A percentile compares a stretch with the other conserved stretches of the same genome.
Conservation (phyloP, 2,888 invertebrate species). For the Melitaea athalia region DNA sequence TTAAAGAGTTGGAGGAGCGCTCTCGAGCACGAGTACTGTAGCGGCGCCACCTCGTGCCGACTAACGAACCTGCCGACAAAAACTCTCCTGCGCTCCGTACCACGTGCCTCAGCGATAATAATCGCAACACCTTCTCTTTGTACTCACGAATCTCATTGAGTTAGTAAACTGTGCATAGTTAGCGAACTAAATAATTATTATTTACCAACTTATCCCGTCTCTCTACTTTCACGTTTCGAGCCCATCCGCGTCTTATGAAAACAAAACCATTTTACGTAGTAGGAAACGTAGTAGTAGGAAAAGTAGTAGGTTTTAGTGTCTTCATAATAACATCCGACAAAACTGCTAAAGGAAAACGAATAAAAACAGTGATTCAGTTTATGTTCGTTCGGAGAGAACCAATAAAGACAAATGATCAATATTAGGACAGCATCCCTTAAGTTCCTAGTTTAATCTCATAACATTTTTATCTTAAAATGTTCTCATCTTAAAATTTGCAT, state of each 20-base stretch:
- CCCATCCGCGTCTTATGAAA: constrained; percentile 30
- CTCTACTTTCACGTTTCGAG: constrained; percentile 18
- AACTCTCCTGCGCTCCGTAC: constrained; percentile 54
- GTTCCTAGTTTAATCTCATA: constrained; percentile 25
- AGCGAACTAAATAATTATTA: constrained; percentile 40
- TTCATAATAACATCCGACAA: constrained; percentile 47
- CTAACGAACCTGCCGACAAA: constrained; percentile 79
- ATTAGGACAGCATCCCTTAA: constrained; percentile 21
- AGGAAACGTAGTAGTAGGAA: constrained; percentile 23
- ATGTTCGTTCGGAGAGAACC: constrained; percentile 58
- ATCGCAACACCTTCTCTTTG: constrained; percentile 53
- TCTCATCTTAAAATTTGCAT: constrained; percentile 9
- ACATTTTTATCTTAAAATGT: background rate
- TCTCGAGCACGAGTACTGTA: constrained; percentile 76
- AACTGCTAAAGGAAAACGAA: constrained; percentile 50
- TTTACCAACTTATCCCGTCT: constrained; percentile 26
- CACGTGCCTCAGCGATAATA: constrained; percentile 46
- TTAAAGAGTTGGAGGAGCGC: constrained; percentile 81
- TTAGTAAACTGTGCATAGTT: constrained; percentile 47
- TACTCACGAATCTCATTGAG: constrained; percentile 50
- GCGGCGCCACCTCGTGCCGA: constrained; percentile 73
- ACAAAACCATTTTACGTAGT: constrained; percentile 32
- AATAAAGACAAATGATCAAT: constrained; percentile 66
- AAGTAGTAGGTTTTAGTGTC: constrained; percentile 43
- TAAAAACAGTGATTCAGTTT: constrained; percentile 60